phyloP scores from a whole-genome alignment of 2,113 vertebrate species.

The Limnothrissa miodon region DNA sequence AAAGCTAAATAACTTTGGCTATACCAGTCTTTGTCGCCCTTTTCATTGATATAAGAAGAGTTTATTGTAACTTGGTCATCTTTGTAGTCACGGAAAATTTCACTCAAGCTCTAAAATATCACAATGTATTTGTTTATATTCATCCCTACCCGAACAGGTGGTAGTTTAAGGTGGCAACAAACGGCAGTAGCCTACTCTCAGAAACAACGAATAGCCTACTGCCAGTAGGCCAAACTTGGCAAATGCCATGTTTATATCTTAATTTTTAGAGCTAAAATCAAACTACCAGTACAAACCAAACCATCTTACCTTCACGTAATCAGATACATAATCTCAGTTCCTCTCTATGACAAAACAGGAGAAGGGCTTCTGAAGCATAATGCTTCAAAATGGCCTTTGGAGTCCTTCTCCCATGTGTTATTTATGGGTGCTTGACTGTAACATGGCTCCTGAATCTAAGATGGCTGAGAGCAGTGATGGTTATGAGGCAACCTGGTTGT shows the following conservation, averaged over 20 bases:
- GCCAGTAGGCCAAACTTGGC: not conserved
- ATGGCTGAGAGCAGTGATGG: conserved; percentile 13
- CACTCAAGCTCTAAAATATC: not conserved
- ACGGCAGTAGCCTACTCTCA: not conserved
- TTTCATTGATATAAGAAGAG: too few relatives aligned
- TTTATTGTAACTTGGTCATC: too few relatives aligned
- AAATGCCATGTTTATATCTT: not conserved
- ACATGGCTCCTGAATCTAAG: conserved; percentile 15
- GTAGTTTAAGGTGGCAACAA: not conserved
- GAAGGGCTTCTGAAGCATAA: not conserved
- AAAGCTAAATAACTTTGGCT: not conserved
- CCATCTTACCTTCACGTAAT: not conserved
- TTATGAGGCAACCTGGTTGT: not conserved
- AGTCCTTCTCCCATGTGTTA: conserved; percentile 8
- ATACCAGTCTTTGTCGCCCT: not conserved
- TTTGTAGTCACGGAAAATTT: not conserved
- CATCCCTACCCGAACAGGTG: not conserved
- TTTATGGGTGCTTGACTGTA: not conserved
- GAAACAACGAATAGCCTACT: not conserved
- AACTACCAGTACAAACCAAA: not conserved
- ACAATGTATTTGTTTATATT: not conserved
- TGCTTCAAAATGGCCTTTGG: not conserved
- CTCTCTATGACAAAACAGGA: not conserved
- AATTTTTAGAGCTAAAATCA: not conserved
- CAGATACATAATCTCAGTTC: not conserved